Percentiles rank a stretch among this genome's conserved stretches.
These are phyloP conservation scores for Ptilonorhynchus violaceus DNA, from an alignment of 2,113 vertebrate species.

Conservation along the genomic window DNA sequence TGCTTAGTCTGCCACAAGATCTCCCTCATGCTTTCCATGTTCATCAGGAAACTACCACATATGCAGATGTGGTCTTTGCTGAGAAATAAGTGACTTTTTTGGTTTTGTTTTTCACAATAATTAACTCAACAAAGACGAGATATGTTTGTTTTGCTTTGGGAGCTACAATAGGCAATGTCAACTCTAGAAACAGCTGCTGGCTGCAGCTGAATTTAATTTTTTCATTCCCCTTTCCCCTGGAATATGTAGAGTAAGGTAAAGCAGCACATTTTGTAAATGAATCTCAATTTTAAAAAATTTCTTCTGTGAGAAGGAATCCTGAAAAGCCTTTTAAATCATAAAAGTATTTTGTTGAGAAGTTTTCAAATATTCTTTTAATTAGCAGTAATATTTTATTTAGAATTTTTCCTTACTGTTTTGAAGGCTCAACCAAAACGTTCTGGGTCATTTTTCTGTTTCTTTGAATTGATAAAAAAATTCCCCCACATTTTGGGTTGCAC, in stretches of 20 bases:
- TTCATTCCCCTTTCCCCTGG: background rate
- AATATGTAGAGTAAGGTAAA: background rate
- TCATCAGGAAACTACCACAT: background rate
- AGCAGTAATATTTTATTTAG: background rate
- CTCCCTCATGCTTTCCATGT: background rate
- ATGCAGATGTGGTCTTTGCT: background rate
- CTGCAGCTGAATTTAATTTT: background rate
- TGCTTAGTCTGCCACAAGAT: fast-evolving
- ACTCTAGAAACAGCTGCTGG: background rate
- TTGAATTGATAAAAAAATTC: background rate
- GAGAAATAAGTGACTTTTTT: background rate
- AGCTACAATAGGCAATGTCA: background rate
- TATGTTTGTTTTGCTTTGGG: background rate
- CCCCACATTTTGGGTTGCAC: background rate
- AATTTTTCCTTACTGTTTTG: background rate
- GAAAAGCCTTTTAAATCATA: background rate
- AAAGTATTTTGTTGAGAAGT: background rate
- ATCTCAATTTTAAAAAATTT: background rate
- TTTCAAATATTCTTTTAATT: background rate
- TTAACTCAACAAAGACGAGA: background rate
- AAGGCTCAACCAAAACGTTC: background rate
- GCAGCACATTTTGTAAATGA: background rate
- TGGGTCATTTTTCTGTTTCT: background rate
- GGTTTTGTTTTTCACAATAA: background rate
- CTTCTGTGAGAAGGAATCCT: background rate